These are phyloP conservation scores for Minunthozetes semirufus DNA, from an alignment of 2,888 invertebrate genomes.

Conservation along the genomic window DNA sequence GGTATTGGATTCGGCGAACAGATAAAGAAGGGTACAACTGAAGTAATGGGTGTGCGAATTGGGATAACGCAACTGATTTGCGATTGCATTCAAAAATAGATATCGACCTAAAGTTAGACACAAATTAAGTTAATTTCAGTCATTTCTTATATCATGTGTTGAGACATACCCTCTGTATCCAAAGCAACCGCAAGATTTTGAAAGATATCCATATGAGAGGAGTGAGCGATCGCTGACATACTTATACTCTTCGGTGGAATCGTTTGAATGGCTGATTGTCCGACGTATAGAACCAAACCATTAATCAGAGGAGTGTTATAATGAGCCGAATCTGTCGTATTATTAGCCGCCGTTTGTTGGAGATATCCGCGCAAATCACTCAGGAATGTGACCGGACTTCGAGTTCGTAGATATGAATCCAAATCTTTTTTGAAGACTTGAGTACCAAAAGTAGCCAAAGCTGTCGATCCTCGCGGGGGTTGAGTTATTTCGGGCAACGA, in stretches of 20 bases:
- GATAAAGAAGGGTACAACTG: slow-evolving; percentile 89
- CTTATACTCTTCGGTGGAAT: slow-evolving; percentile 88
- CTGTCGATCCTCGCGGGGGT: slow-evolving; percentile 81
- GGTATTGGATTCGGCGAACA: slow-evolving; percentile 94
- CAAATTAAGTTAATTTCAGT: not conserved
- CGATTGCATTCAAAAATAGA: slow-evolving; percentile 94
- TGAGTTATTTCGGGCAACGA: slow-evolving; percentile 78
- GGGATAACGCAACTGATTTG: slow-evolving; percentile 96
- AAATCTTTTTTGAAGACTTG: slow-evolving; percentile 88
- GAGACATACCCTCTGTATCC: slow-evolving; percentile 78
- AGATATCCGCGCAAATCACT: slow-evolving; percentile 70
- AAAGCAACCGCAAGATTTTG: slow-evolving; percentile 97
- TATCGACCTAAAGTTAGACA: slow-evolving; percentile 61
- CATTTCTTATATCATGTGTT: not conserved
- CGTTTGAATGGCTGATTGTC: slow-evolving; percentile 86
- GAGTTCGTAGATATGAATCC: slow-evolving; percentile 88
- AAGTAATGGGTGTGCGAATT: slow-evolving; percentile 99
- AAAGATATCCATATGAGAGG: slow-evolving; percentile 99
- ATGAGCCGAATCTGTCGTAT: slow-evolving; percentile 20
- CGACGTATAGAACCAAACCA: slow-evolving; percentile 93
- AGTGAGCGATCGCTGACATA: slow-evolving; percentile 96
- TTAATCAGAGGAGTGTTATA: slow-evolving; percentile 97
- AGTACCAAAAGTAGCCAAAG: slow-evolving; percentile 77
- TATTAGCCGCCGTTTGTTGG: slow-evolving; percentile 5
- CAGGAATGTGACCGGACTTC: slow-evolving; percentile 89